phyloP scores from a whole-genome alignment of 2,113 vertebrate species.

The Ammodytes marinus region DNA sequence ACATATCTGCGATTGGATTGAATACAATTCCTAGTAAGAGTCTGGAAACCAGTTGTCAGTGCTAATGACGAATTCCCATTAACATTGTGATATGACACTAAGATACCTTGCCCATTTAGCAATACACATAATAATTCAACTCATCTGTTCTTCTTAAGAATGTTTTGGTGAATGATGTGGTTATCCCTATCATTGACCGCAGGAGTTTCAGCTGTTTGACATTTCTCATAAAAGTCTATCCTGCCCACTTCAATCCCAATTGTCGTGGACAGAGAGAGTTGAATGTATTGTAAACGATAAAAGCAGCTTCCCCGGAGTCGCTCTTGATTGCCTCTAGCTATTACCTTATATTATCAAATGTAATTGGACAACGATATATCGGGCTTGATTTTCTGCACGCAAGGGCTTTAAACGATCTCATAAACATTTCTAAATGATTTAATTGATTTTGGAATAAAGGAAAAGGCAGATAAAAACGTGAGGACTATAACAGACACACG shows the following conservation, averaged over 20 bases:
- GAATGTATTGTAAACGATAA: constrained; percentile 33
- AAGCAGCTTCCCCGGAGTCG: constrained; percentile 9
- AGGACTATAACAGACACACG: constrained; percentile 15
- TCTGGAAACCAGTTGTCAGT: not conserved
- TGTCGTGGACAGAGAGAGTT: constrained; percentile 29
- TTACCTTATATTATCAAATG: constrained; percentile 35
- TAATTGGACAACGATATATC: constrained; percentile 41
- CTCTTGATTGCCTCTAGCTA: constrained; percentile 29
- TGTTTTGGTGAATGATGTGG: not conserved
- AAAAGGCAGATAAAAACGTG: constrained; percentile 15
- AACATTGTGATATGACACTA: not conserved
- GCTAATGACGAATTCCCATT: not conserved
- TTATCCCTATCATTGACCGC: too few species aligned
- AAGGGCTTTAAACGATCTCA: constrained; percentile 20
- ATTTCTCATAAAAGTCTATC: not conserved
- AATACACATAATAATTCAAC: not conserved
- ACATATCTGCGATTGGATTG: not conserved
- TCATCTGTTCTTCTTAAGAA: not conserved
- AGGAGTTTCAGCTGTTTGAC: not conserved
- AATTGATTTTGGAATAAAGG: constrained; percentile 38
- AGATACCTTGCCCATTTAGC: not conserved
- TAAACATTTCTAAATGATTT: constrained; percentile 29
- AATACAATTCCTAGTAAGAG: not conserved
- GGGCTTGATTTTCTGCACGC: constrained; percentile 29
- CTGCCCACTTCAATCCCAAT: constrained; percentile 21